Evolutionary conservation across 2,888 invertebrate species (phyloP).

Genomic region (Aquatica leii): DNA sequence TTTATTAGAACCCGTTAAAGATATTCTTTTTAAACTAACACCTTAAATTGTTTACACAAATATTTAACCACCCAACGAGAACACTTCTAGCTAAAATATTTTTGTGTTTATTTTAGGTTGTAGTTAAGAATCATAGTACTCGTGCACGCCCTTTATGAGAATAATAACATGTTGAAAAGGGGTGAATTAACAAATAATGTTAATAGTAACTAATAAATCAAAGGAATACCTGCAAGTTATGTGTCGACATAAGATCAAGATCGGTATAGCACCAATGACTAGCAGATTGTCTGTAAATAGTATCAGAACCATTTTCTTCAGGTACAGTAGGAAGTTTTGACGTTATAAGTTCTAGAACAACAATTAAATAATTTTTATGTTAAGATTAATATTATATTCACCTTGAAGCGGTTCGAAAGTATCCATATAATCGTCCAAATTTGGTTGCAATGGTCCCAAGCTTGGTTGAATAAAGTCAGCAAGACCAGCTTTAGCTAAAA

Average conservation of each 20-base stretch:
- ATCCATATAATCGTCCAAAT: conserved; percentile 95
- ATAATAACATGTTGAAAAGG: too few relatives aligned
- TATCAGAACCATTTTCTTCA: conserved; percentile 62
- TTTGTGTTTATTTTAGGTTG: too few relatives aligned
- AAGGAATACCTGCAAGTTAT: conserved; percentile 35
- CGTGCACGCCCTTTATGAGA: too few relatives aligned
- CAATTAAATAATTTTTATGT: conserved; percentile 5
- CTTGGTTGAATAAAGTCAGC: conserved; percentile 99
- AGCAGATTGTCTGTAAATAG: conserved; percentile 40
- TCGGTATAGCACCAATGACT: conserved; percentile 50
- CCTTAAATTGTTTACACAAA: too few relatives aligned
- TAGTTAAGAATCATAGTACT: too few relatives aligned
- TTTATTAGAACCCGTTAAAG: too few relatives aligned
- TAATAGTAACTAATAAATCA: too few relatives aligned
- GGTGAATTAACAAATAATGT: too few relatives aligned
- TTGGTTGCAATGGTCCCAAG: conserved; percentile 95
- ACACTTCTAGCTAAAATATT: too few relatives aligned
- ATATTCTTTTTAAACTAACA: too few relatives aligned
- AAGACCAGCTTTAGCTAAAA: conserved; percentile 80
- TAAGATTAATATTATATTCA: conserved; percentile 52
- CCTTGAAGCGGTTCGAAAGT: conserved; percentile 86
- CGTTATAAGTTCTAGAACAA: conserved; percentile 63
- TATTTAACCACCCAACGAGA: too few relatives aligned
- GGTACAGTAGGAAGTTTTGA: conserved; percentile 69
- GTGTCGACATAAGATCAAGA: conserved; percentile 45